These are phyloP conservation scores for Raphicerus campestris DNA, from an alignment of 2,113 vertebrate species.

Conservation along the genomic window DNA sequence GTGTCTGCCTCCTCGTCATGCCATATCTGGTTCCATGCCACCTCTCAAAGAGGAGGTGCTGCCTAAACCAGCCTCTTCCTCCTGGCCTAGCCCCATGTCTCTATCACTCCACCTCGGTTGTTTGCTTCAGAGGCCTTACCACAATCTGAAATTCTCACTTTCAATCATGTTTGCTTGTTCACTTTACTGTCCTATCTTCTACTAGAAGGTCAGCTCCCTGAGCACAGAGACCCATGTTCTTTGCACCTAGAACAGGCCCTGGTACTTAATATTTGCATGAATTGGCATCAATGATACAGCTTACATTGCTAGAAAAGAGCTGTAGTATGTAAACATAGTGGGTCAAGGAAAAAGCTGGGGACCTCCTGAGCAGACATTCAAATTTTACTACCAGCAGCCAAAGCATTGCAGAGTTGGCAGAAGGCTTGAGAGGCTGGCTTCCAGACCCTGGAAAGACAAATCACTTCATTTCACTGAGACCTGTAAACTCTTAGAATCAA, in stretches of 20 bases:
- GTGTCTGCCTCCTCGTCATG: background rate
- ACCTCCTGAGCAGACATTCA: background rate
- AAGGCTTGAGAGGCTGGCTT: background rate
- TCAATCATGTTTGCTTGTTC: background rate
- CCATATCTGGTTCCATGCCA: background rate
- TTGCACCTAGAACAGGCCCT: background rate
- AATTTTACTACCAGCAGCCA: background rate
- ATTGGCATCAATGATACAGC: background rate
- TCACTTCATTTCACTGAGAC: background rate
- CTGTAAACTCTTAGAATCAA: background rate
- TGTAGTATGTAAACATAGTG: background rate
- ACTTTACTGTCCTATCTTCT: background rate
- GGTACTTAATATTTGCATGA: background rate
- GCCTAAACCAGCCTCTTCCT: background rate
- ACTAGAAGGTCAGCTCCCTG: background rate
- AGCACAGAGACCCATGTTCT: background rate
- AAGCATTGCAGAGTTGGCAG: background rate
- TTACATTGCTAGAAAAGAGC: background rate
- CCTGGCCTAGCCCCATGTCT: background rate
- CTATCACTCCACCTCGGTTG: background rate
- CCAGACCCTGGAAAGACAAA: background rate
- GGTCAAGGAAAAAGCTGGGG: background rate
- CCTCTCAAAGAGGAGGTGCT: background rate
- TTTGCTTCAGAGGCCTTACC: background rate
- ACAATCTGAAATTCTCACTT: background rate